phyloP scores from a whole-genome alignment of 2,797 vertebrate species.

The Tenualosa thibaudeaui region DNA sequence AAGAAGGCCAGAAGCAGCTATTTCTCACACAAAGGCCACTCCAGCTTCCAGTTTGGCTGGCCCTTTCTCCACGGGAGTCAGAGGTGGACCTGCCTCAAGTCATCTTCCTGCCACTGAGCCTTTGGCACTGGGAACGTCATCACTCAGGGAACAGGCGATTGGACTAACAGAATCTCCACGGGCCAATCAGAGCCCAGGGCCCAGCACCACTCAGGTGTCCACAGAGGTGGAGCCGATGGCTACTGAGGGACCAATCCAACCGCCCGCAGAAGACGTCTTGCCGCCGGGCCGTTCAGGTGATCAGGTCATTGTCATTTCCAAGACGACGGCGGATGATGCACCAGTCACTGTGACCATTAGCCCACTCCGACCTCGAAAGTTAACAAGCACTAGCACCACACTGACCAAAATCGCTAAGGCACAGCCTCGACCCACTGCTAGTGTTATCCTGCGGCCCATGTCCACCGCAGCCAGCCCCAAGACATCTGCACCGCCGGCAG shows the following conservation, averaged over 20 bases:
- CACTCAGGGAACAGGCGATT: slow-evolving; percentile 38
- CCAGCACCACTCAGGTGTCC: slow-evolving; percentile 34
- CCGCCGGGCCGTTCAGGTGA: slow-evolving; percentile 62
- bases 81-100: slow-evolving; percentile 46
- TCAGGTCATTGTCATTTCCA: slow-evolving; percentile 37
- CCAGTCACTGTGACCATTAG: slow-evolving; percentile 37
- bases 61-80: slow-evolving; percentile 36
- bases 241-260: slow-evolving; percentile 39
- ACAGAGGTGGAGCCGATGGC: slow-evolving; percentile 31
- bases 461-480: slow-evolving; percentile 45
- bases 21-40: background rate
- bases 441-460: slow-evolving; percentile 44
- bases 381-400: slow-evolving; percentile 57
- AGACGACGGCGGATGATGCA: slow-evolving; percentile 42
- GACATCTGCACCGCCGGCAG: slow-evolving; percentile 38
- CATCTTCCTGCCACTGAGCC: slow-evolving; percentile 36
- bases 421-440: slow-evolving; percentile 36
- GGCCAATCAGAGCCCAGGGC: slow-evolving; percentile 40
- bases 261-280: slow-evolving; percentile 47
- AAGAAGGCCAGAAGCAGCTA: background rate
- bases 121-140: slow-evolving; percentile 55
- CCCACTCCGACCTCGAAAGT: slow-evolving; percentile 40
- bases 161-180: slow-evolving; percentile 44
- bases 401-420: slow-evolving; percentile 44
- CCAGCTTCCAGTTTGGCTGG: background rate